Conservation (phyloP, 2,113 vertebrate species). For the Mixornis gularis region DNA sequence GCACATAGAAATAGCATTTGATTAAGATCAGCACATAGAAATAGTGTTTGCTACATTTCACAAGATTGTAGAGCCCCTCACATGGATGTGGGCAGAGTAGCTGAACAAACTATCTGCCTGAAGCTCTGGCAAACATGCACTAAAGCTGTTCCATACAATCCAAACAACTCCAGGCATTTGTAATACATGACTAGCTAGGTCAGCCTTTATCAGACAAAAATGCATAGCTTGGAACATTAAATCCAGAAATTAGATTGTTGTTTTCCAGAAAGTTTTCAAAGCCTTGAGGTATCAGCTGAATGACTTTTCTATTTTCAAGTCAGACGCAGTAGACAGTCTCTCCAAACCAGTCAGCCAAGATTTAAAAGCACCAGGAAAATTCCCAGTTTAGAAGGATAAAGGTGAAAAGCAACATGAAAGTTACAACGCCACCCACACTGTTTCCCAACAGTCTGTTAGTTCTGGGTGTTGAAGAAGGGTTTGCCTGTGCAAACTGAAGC, state of each 20-base stretch:
- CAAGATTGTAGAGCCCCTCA: rapidly evolving
- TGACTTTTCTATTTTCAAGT: not conserved
- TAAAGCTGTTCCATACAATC: not conserved
- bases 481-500: not conserved
- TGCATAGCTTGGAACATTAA: constrained; percentile 34
- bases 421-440: not conserved
- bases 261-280: constrained; percentile 24
- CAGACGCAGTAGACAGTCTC: rapidly evolving
- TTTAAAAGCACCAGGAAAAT: not conserved
- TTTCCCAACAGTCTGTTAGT: not conserved
- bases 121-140: not conserved
- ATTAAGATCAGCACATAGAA: not conserved
- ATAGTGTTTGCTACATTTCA: not conserved
- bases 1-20: not conserved
- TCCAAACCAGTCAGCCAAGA: not conserved
- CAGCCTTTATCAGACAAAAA: constrained; percentile 50
- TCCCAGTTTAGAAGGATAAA: not conserved
- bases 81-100: not conserved
- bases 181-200: constrained; percentile 44
- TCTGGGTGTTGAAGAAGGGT: not conserved
- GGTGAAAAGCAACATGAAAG: not conserved
- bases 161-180: constrained; percentile 27
- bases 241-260: constrained; percentile 37
- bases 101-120: not conserved
- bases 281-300: not conserved